Percentiles rank a stretch among this genome's conserved stretches.
phyloP scores from a whole-genome alignment of 1,140 invertebrate genomes.

The Bemisia tabaci region DNA sequence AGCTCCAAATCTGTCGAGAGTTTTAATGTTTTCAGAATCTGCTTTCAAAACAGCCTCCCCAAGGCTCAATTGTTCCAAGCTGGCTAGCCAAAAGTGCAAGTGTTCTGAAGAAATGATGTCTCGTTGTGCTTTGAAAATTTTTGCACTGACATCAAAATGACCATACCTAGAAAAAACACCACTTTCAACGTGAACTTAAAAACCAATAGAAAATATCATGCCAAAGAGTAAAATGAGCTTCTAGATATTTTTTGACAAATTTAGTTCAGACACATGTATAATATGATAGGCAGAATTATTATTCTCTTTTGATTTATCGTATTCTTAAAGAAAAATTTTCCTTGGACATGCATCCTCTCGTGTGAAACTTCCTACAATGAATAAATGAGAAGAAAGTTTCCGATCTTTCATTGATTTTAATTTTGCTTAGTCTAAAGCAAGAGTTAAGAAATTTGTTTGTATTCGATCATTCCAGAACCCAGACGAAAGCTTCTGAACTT shows the following conservation, averaged over 20 bases:
- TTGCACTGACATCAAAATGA: constrained; percentile 56
- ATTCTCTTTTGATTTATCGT: constrained; percentile 17
- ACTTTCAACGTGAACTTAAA: not conserved
- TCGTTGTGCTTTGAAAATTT: constrained; percentile 49
- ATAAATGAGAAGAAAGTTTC: too few species aligned
- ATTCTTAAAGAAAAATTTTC: too few species aligned
- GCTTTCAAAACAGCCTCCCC: constrained; percentile 26
- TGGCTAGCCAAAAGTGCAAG: constrained; percentile 77
- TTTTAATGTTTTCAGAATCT: constrained; percentile 18
- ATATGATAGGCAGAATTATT: not conserved
- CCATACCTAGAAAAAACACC: constrained; percentile 44
- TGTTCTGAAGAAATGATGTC: constrained; percentile 75
- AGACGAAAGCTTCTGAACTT: too few species aligned
- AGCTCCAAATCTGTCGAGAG: constrained; percentile 43
- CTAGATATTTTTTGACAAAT: too few species aligned
- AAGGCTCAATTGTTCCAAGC: constrained; percentile 51
- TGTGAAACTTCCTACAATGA: too few species aligned
- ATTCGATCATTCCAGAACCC: too few species aligned
- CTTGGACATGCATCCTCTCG: too few species aligned
- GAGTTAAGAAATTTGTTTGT: too few species aligned
- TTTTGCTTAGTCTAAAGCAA: too few species aligned
- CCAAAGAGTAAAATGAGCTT: too few species aligned
- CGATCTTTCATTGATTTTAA: too few species aligned
- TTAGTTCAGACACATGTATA: not conserved
- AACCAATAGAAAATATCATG: constrained; percentile 5